phyloP scores from a whole-genome alignment of 1,140 invertebrate genomes.

The Plutomurus gul region DNA sequence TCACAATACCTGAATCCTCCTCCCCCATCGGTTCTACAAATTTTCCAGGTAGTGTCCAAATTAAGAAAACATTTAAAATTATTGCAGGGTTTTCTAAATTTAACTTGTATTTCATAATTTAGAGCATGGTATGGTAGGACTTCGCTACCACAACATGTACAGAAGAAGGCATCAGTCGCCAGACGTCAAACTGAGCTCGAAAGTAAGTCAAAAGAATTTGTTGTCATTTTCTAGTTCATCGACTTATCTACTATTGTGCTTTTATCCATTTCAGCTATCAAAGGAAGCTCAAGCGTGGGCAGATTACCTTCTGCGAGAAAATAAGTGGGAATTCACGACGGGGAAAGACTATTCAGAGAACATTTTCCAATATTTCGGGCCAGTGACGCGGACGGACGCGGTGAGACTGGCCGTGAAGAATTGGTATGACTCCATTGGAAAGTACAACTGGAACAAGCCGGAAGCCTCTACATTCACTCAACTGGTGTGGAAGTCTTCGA shows the following conservation, averaged over 20 bases:
- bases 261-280: slow-evolving; percentile 15
- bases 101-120: neutral
- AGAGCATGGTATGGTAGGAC: slow-evolving; percentile 16
- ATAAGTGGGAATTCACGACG: slow-evolving; percentile 44
- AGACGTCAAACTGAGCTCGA: slow-evolving; percentile 22
- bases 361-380: slow-evolving; percentile 43
- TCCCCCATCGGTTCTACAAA: neutral
- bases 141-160: slow-evolving; percentile 32
- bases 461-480: slow-evolving; percentile 40
- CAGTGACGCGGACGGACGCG: neutral
- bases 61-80: neutral
- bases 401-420: slow-evolving; percentile 36
- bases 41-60: slow-evolving; percentile 8
- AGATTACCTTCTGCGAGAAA: slow-evolving; percentile 40
- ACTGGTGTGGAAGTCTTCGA: slow-evolving; percentile 37
- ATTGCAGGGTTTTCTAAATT: neutral
- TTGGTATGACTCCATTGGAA: slow-evolving; percentile 34
- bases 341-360: slow-evolving; percentile 43
- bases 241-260: neutral
- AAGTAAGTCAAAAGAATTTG: neutral
- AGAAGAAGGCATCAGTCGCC: slow-evolving; percentile 38
- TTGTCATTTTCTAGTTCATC: neutral
- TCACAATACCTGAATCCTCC: neutral
- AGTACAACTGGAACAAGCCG: slow-evolving; percentile 38
- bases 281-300: slow-evolving; percentile 44